Evolutionary conservation across 2,113 vertebrate genomes (phyloP).

Genomic region (Crocuta crocuta): DNA sequence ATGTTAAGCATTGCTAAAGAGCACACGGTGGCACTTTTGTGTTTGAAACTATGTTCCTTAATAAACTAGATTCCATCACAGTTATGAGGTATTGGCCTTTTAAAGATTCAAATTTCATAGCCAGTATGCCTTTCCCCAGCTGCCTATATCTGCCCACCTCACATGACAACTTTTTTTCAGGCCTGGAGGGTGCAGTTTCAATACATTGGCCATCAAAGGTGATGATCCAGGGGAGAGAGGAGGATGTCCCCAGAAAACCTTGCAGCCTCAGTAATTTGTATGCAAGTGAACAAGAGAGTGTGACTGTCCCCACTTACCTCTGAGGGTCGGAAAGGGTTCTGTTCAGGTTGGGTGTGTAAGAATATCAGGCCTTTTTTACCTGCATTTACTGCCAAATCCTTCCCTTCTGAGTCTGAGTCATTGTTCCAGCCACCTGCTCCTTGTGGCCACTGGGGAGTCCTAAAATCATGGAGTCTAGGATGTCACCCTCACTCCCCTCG

Average conservation of each 20-base stretch:
- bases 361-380: neutral
- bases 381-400: neutral
- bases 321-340: neutral
- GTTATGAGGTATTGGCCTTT: neutral
- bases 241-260: neutral
- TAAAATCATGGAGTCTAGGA: neutral
- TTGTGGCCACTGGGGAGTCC: neutral
- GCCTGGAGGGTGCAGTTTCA: neutral
- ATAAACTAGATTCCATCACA: neutral
- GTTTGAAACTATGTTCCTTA: neutral
- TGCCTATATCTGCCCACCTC: neutral
- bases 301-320: neutral
- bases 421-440: neutral
- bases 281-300: neutral
- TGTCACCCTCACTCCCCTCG: neutral
- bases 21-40: neutral
- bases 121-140: neutral
- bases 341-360: neutral
- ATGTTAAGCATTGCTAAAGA: neutral
- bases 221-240: rapidly evolving
- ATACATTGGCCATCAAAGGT: neutral
- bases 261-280: neutral
- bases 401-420: neutral
- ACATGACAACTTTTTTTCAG: neutral
- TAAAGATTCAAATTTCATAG: neutral